phyloP scores from a whole-genome alignment of 2,113 vertebrate species.

The Tragelaphus strepsiceros region DNA sequence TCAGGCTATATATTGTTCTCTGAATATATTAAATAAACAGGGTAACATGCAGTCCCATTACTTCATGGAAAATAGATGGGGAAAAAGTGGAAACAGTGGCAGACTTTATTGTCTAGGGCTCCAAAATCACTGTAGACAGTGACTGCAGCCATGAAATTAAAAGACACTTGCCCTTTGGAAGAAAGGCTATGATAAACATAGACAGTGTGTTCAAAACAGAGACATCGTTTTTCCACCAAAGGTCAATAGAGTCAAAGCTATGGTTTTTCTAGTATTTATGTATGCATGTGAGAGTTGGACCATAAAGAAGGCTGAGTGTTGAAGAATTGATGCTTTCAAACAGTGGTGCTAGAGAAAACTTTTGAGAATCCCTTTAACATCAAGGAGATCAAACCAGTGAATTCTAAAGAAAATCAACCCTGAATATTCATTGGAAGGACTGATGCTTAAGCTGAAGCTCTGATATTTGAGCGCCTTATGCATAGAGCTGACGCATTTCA shows the following conservation, averaged over 20 bases:
- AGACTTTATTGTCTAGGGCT: background rate
- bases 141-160: background rate
- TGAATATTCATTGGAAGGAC: background rate
- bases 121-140: background rate
- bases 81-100: background rate
- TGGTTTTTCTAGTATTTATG: background rate
- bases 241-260: background rate
- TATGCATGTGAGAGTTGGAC: background rate
- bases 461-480: accelerated
- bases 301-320: background rate
- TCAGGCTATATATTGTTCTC: background rate
- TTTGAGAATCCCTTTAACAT: background rate
- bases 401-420: background rate
- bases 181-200: background rate
- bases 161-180: background rate
- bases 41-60: background rate
- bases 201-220: background rate
- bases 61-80: background rate
- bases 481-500: background rate
- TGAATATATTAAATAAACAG: background rate
- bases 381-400: background rate
- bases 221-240: background rate
- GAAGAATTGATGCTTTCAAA: background rate
- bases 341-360: background rate
- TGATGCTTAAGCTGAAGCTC: background rate